These are phyloP conservation scores for Homarus americanus DNA, from an alignment of 1,140 invertebrate species.

Conservation along the genomic window DNA sequence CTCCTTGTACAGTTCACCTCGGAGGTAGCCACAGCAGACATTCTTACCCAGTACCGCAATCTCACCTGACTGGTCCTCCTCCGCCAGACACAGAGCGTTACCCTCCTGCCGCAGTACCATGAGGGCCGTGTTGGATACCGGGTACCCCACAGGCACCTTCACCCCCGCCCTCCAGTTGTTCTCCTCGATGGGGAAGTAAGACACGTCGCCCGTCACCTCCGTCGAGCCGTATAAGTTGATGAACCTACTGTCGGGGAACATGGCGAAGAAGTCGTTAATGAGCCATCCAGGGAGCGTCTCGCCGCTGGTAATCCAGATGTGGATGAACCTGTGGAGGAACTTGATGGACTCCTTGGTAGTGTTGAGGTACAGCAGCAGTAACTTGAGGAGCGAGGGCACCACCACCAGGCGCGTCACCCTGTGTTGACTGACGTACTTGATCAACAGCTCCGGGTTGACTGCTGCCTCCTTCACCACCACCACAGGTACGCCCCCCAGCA, in stretches of 20 bases:
- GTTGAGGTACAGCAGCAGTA: conserved; percentile 66
- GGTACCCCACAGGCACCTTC: conserved; percentile 60
- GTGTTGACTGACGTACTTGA: conserved; percentile 53
- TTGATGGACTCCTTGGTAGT: conserved; percentile 54
- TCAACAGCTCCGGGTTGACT: conserved; percentile 60
- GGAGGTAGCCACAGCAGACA: conserved; percentile 46
- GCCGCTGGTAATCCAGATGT: conserved; percentile 60
- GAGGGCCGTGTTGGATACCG: conserved; percentile 53
- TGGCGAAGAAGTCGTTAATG: conserved; percentile 60
- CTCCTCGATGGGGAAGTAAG: conserved; percentile 37
- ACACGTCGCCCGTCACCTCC: conserved; percentile 63
- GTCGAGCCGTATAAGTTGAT: conserved; percentile 62
- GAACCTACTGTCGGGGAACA: conserved; percentile 52
- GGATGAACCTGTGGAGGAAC: conserved; percentile 27
- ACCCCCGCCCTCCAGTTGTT: conserved; percentile 40
- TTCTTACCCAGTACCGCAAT: conserved; percentile 49
- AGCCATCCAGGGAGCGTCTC: conserved; percentile 58
- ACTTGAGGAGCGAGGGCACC: conserved; percentile 59
- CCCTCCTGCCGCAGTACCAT: conserved; percentile 24
- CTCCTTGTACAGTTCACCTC: not conserved
- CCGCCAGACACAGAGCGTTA: not conserved
- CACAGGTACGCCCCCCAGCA: conserved; percentile 50
- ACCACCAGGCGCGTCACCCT: conserved; percentile 53
- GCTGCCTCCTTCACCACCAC: conserved; percentile 45
- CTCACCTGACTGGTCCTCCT: conserved; percentile 36